Base-by-base conservation (phyloP, 2,797 vertebrate species). In the Anomalospiza imberbis region DNA sequence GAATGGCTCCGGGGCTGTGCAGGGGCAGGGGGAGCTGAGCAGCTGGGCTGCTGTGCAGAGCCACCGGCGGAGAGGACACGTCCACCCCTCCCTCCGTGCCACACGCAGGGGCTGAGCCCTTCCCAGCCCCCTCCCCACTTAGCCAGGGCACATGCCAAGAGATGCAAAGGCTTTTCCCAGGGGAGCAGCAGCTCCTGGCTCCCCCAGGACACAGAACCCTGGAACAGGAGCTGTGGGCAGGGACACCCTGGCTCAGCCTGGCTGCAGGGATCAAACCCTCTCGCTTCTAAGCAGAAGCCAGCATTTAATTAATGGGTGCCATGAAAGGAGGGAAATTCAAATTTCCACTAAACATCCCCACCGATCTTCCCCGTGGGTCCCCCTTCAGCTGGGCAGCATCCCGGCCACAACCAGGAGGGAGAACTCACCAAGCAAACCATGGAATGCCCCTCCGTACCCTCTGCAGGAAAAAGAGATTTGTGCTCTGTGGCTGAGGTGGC, bases 1-100 rank as follows among this genome's bases (percentile, higher is more conserved):
- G 38, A 38, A 34, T 34, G 34, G 34, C 34, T 34, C 34, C 34
- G 34, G 76, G 21, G 70, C 0, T 4, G 31, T 0, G 2, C 38
- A 15, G 42, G 42, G 16, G n/a, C 10, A 1, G 0, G 0, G 68
- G 62, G 42, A 12, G 1, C 10, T 2, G 16, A 22, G 1, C n/a
- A 42, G 28, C 54, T 0, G 11, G 36, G 50, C 47, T 51, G 65
- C 18, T 1, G 3, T 14, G 32, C 3, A 3, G 4, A 7, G 77
- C 4, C 4, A 2, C 13, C 48, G 5, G 38, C 3, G 7, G 45
- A 34, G n/a, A 15, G 66, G 51, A 3, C n/a, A 24, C 13, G 0
- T 19, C 75, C 89, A 32, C 22, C 72, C 42, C 22, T 12, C 72
- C 42, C 22, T 12, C 50, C 6, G 0, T 1, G 17, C 17, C 44